A percentile compares a stretch with the other conserved stretches of the same genome.
phyloP scores from a whole-genome alignment of 1,140 invertebrate genomes.

The Phymorhynchus buccinoides region DNA sequence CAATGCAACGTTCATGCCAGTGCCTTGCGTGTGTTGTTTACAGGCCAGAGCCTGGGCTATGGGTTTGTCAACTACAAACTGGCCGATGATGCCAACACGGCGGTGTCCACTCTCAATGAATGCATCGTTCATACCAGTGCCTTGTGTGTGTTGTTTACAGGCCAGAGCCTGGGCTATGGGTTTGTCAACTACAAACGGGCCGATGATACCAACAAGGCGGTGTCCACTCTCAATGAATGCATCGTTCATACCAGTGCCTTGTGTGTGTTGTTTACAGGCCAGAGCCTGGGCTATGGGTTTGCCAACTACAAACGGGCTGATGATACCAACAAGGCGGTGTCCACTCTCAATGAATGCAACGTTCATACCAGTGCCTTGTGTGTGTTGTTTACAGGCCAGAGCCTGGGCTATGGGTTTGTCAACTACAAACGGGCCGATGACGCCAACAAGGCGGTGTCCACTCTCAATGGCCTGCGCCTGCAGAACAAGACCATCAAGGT shows the following conservation, averaged over 20 bases:
- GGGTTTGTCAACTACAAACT: conserved; percentile 99
- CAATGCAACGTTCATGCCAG: no score
- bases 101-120: no score
- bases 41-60: conserved; percentile 99
- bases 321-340: conserved; percentile 98
- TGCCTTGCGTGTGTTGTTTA: no score
- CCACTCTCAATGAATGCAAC: conserved; percentile 97
- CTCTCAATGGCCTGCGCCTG: conserved; percentile 94
- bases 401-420: conserved; percentile 98
- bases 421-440: conserved; percentile 98
- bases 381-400: conserved; percentile 91
- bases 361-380: no score
- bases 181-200: conserved; percentile 99
- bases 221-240: no score
- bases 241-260: no score
- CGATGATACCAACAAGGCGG: no score
- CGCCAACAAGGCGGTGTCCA: conserved; percentile 97
- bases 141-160: no score
- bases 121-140: no score
- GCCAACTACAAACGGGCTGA: conserved; percentile 97
- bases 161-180: conserved; percentile 98
- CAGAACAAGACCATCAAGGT: conserved; percentile 99
- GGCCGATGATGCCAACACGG: no score
- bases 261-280: conserved; percentile 86
- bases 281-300: conserved; percentile 99